phyloP scores from a whole-genome alignment of 2,113 vertebrate genomes.

The Notechis scutatus region DNA sequence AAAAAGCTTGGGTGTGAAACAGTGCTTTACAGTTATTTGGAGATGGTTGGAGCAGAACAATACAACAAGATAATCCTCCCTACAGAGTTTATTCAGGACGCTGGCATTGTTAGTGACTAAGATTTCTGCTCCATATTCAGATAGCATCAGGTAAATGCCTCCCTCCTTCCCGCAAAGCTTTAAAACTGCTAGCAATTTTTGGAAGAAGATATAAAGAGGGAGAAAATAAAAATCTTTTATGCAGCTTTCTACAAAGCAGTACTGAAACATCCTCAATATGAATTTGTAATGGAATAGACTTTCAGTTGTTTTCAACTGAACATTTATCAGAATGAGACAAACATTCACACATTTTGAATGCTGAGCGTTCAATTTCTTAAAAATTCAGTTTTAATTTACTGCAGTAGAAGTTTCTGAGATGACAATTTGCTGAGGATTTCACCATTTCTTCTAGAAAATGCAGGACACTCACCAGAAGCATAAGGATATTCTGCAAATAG shows the following conservation, averaged over 20 bases:
- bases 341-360: neutral
- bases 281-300: neutral
- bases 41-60: neutral
- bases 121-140: neutral
- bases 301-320: neutral
- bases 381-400: neutral
- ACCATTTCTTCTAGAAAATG: neutral
- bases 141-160: neutral
- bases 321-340: neutral
- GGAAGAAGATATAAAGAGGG: neutral
- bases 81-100: neutral
- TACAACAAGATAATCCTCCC: neutral
- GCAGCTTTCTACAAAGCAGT: neutral
- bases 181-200: neutral
- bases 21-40: neutral
- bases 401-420: neutral
- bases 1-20: neutral
- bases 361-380: neutral
- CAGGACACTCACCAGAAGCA: neutral
- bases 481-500: too few species aligned
- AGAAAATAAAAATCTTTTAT: neutral
- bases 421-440: neutral
- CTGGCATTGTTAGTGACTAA: neutral
- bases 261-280: neutral
- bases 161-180: neutral